Evolutionary conservation across 2,888 invertebrate species (phyloP).

Genomic region (Iphiclides podalirius): DNA sequence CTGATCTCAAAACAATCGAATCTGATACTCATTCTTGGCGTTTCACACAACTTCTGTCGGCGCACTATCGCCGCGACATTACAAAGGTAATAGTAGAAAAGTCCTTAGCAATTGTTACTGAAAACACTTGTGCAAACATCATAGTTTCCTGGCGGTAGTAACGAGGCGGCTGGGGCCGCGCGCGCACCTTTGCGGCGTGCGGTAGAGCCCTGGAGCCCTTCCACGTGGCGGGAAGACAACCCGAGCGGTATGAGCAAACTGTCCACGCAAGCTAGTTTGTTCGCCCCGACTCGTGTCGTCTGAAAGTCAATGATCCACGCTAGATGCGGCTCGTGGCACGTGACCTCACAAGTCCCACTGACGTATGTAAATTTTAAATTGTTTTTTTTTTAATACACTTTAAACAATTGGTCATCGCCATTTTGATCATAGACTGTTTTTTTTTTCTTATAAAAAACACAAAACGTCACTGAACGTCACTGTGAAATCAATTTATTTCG

Average conservation of each 20-base stretch:
- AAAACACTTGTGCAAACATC: slow-evolving; percentile 75
- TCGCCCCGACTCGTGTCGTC: slow-evolving; percentile 80
- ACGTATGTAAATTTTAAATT: slow-evolving; percentile 7
- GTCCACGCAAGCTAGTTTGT: slow-evolving; percentile 69
- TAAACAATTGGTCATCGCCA: neutral
- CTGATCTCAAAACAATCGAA: too few species aligned
- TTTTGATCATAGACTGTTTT: neutral
- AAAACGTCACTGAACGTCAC: too few species aligned
- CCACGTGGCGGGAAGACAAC: slow-evolving; percentile 50
- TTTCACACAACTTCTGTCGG: slow-evolving; percentile 26
- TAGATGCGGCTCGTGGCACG: slow-evolving; percentile 3
- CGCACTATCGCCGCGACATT: slow-evolving; percentile 48
- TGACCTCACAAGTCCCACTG: neutral
- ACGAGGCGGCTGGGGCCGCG: slow-evolving; percentile 36
- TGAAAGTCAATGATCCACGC: slow-evolving; percentile 42
- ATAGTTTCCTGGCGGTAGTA: slow-evolving; percentile 57
- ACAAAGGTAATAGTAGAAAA: slow-evolving; percentile 74
- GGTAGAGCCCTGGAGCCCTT: neutral
- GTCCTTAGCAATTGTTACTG: slow-evolving; percentile 73
- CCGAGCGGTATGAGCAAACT: slow-evolving; percentile 81
- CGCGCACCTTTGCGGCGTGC: slow-evolving; percentile 37
- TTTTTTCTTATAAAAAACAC: neutral
- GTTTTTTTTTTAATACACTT: neutral
- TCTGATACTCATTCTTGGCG: neutral
- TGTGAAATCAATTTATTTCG: too few species aligned